Base-by-base conservation (phyloP, 2,888 invertebrate species). In the Onchidella celtica region DNA sequence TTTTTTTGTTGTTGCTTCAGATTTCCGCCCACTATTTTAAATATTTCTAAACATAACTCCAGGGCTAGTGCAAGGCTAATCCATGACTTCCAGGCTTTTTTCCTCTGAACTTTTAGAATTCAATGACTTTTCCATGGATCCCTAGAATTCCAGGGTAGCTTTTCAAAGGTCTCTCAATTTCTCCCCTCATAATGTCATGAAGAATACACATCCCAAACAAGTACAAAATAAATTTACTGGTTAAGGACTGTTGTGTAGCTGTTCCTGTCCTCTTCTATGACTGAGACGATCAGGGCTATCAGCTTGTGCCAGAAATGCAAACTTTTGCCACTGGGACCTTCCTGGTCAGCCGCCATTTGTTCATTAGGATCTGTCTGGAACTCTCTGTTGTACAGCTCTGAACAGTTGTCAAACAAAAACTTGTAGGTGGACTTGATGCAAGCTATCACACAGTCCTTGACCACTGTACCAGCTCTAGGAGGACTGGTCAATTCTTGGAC, bases 351-450 rank as follows among this genome's bases (percentile, higher is more conserved):
- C 66, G 88, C 87, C 38, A 85, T 83, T 59, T 77, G 79, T 55
- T 89, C 88, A 11, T 86, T 85, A 34, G 88, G 89, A 63, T 91
- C 92, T 0, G 91, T 89, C 83, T 92, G 93, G 86, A 93, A 93
- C 86, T 93, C 93, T 72, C 93, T 86, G 86, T 97, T 97, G 94
- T 97, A 99, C 61, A 99, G 95, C 92, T 99, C 99, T 94, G 98
- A 98, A 92, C 99, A 99, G 94, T 99, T 99, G 94, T 99, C 99
- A 94, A 99, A 99, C 85, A 99, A 95, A 95, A 99, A 98, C 94
- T 99, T 99, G 95, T 99, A 99, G 88, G 99, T 99, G 85, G 99
- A 98, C 93, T 98, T 96, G 92, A 99, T 96, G 94, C 99, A 99
- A 79, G 99, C 99, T 93, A 98, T 99, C 79, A 99, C 99, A 94